A percentile compares a stretch with the other conserved stretches of the same genome.
Evolutionary conservation across 2,797 vertebrate genomes (phyloP).

Genomic region (Pseudochirops corinnae): DNA sequence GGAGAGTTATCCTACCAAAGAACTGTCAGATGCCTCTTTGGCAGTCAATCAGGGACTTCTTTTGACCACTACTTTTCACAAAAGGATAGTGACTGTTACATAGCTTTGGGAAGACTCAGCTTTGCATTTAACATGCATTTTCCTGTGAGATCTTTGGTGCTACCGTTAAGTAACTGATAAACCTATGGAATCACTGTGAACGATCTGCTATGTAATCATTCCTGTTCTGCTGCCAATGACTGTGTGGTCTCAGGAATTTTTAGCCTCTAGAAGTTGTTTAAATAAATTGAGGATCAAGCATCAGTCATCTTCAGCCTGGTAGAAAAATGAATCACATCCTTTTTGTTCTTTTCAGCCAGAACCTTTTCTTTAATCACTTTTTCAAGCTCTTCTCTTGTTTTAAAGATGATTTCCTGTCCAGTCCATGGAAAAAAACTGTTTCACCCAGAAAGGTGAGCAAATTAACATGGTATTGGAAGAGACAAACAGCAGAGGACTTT

Average conservation of each 20-base stretch:
- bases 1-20: not conserved
- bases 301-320: not conserved
- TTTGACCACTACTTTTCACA: not conserved
- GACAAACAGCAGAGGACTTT: not conserved
- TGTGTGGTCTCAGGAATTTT: not conserved
- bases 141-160: not conserved
- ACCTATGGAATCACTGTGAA: not conserved
- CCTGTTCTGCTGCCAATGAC: not conserved
- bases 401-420: conserved; percentile 37
- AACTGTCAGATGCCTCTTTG: not conserved
- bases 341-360: conserved; percentile 1
- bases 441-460: conserved; percentile 40
- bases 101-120: not conserved
- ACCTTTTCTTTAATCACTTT: not conserved
- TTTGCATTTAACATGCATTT: conserved; percentile 17
- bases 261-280: conserved; percentile 13
- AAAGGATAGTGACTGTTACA: conserved; percentile 5
- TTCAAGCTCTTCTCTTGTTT: conserved; percentile 31
- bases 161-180: conserved; percentile 22
- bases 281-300: not conserved
- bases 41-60: not conserved
- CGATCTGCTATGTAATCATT: not conserved
- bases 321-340: not conserved
- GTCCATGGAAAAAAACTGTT: conserved; percentile 8
- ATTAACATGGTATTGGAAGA: conserved; percentile 12